Percentiles rank a stretch among this genome's conserved stretches.
These are phyloP conservation scores for Leptopilina drosophilae DNA, from an alignment of 2,888 invertebrate genomes.

Conservation along the genomic window DNA sequence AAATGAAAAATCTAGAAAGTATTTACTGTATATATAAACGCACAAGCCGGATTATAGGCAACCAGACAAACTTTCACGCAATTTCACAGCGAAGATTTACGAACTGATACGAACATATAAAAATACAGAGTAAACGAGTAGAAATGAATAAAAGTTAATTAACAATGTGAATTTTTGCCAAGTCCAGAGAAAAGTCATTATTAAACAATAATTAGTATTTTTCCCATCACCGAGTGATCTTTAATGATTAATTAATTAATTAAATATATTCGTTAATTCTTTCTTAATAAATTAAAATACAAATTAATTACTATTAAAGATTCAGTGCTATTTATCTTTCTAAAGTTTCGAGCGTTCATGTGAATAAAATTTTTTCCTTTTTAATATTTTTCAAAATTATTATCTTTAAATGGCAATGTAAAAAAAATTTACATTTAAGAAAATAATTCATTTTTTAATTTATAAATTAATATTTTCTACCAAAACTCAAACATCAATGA, in stretches of 20 bases:
- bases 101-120: background rate
- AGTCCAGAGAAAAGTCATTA: conserved; percentile 11
- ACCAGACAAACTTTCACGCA: conserved; percentile 19
- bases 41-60: background rate
- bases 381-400: too few relatives aligned
- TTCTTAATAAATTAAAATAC: too few relatives aligned
- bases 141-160: background rate
- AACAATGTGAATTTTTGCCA: background rate
- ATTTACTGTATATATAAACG: conserved; percentile 13
- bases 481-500: too few relatives aligned
- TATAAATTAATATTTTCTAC: too few relatives aligned
- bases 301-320: too few relatives aligned
- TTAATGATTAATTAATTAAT: background rate
- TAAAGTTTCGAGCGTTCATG: too few relatives aligned
- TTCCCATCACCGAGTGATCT: conserved; percentile 17
- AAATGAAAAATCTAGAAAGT: background rate
- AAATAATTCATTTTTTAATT: too few relatives aligned
- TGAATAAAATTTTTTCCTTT: too few relatives aligned
- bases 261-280: too few relatives aligned
- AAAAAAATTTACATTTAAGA: too few relatives aligned
- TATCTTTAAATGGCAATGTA: too few relatives aligned
- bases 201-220: conserved; percentile 4
- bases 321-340: too few relatives aligned
- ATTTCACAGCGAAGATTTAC: background rate
- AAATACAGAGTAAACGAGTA: background rate